Conservation (phyloP, 2,797 vertebrate species). For the Fistularia commersonii region DNA sequence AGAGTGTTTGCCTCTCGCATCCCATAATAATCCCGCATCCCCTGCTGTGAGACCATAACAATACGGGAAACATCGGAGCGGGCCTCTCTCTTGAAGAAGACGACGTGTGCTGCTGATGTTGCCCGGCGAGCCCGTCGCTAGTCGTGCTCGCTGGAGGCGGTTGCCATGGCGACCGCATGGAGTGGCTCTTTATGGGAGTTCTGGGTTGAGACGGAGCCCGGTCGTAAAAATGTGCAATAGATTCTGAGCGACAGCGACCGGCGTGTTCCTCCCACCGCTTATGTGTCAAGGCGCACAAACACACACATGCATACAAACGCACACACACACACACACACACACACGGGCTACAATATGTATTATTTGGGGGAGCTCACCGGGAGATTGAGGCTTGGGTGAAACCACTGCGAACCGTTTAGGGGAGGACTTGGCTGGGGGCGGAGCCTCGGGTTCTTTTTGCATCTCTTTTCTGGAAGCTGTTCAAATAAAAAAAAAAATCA, state of each 20-base stretch:
- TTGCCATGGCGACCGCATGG: slow-evolving; percentile 68
- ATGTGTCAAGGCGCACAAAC: slow-evolving; percentile 12
- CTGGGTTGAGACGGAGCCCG: slow-evolving; percentile 1
- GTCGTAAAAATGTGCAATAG: neutral
- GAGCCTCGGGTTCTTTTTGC: slow-evolving; percentile 78
- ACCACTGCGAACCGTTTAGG: slow-evolving; percentile 82
- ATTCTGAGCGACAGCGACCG: neutral
- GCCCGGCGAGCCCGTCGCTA: neutral
- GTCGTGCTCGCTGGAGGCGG: slow-evolving; percentile 34
- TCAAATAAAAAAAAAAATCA: neutral
- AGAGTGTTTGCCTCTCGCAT: neutral
- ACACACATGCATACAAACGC: slow-evolving; percentile 4
- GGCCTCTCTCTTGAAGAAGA: neutral
- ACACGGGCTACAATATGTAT: neutral
- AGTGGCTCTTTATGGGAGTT: slow-evolving; percentile 22
- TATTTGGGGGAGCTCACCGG: slow-evolving; percentile 73
- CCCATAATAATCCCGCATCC: neutral
- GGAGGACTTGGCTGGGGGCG: slow-evolving; percentile 72
- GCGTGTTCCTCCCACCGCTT: slow-evolving; percentile 1
- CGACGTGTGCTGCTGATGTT: neutral
- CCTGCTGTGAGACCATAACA: neutral
- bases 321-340: slow-evolving; percentile 14
- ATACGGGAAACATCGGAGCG: too few relatives aligned
- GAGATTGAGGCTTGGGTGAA: slow-evolving; percentile 85
- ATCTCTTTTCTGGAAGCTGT: slow-evolving; percentile 84